Evolutionary conservation across 2,888 invertebrate species (phyloP), one percentile per base, ranked within the genome.

Genomic region (Drosophila multiciliata): DNA sequence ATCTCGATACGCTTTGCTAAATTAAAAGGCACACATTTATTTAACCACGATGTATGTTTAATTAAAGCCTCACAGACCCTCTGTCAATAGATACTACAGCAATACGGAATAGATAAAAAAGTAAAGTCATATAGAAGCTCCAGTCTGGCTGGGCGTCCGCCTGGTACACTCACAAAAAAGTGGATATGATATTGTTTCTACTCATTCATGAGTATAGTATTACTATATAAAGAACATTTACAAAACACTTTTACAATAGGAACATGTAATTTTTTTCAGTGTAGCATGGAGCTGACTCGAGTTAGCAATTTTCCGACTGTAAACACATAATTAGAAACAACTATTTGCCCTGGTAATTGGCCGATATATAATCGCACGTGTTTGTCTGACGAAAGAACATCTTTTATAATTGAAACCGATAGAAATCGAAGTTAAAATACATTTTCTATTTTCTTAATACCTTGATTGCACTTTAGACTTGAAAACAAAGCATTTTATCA

Each of bases 31-130:
- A 73, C 70, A 68, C 76, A 62, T 80, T 69, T 77, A 70, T 65
- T 73, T 71, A 77, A 58, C 80, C 50, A 64, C 71, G 82, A 77
- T 77, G 86, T 82, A 69, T 88, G 83, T 85, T 85, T 85, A 85
- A 85, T 85, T 85, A 85, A 88, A 86, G 66, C 55, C 74, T 73
- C 72, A 75, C 62, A 67, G 26, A 17, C 62, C 50, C 57, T 61
- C 53, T 40, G 45, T 45, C 50, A 60, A 42, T 40, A 73, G 66
- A 62, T 58, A 73, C 58, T 42, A 59, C 61, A 38, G 61, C 55
- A 65, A 58, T 55, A 60, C 49, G 71, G 62, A 66, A 78, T 72
- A 69, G 77, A 77, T 77, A 77, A 78, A 69, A 50, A 20, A 20
- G 29, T 29, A 17, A 20, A 35, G 58, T 53, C 59, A 59, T 53